Evolutionary conservation across 2,113 vertebrate genomes (phyloP), one percentile per base, ranked within the genome.

Genomic region (Pyrgilauda ruficollis): DNA sequence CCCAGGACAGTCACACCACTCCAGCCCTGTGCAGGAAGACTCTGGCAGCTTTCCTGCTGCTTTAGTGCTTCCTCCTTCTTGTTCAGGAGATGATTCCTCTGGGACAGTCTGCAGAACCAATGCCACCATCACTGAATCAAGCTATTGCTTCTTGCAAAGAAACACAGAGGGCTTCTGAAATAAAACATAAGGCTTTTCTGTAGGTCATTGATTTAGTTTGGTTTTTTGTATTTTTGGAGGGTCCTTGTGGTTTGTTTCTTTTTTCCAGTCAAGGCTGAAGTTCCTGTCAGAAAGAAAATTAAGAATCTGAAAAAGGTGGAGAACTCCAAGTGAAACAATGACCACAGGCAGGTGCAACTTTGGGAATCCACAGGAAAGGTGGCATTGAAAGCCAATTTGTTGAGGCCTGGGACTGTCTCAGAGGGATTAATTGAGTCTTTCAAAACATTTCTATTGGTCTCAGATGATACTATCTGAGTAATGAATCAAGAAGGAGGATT

Each of bases 401-500:
- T 74, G 59, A 67, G 43, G 56, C 73, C 64, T 81, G 76, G 49
- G 70, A 68, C 85, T 87, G 28, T 23, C 41, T 76, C 80, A 74
- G 56, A 93, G 28, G 72, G 59, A 64, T 94, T 95, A 90, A 89
- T 46, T 31, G 59, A 75, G 17, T 53, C 75, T 90, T 90, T 90
- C 33, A 61, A 93, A 96, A 61, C 56, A 87, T 81, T 90, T 89
- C 61, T 46, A 24, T 81, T 92, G 61, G 64, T 84, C 84, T 95
- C 67, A 77, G 30, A 81, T 89, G 52, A 75, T 80, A 55, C 9
- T 37, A 67, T 73, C 74, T 52, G 87, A 86, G 39, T 82, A 90
- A 80, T 74, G 43, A 96, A 89, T 94, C 58, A 90, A 75, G 70
- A 83, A 74, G 59, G 72, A 93, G 35, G 76, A 92, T 89, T 93